Conservation (phyloP, 2,113 vertebrate species). For the Corythoichthys haematopterus region DNA sequence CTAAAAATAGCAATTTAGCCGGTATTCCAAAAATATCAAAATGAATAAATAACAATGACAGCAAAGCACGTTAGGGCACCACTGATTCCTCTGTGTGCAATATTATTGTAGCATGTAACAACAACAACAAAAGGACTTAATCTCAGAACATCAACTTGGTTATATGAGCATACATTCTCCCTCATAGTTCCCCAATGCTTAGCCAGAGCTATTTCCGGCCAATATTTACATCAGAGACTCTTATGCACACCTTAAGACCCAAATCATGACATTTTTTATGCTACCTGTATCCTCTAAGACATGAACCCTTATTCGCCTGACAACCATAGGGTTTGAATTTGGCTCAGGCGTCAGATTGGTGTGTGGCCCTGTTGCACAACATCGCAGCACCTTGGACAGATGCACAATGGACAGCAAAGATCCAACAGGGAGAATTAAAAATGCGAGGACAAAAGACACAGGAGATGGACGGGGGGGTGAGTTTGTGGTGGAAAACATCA, state of each 20-base stretch:
- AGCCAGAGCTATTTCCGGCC: background rate
- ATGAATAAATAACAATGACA: background rate
- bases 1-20: constrained; percentile 2
- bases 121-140: constrained; percentile 4
- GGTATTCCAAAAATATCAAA: background rate
- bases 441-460: constrained; percentile 35
- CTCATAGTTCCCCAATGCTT: background rate
- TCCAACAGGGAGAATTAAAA: constrained; percentile 13
- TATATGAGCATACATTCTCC: background rate
- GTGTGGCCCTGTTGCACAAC: constrained; percentile 8
- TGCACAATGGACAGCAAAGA: constrained; percentile 40
- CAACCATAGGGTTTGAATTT: background rate
- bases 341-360: constrained; percentile 23
- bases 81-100: background rate
- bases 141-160: constrained; percentile 2
- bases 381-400: constrained; percentile 67
- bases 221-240: constrained; percentile 5
- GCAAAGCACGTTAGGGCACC: background rate
- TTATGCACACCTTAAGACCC: background rate
- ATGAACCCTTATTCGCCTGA: background rate
- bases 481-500: background rate
- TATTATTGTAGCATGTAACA: constrained; percentile 1
- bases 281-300: background rate
- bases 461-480: constrained; percentile 17
- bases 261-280: background rate